Conservation (phyloP, 2,888 invertebrate species). For the Ypsolopha scabrella region DNA sequence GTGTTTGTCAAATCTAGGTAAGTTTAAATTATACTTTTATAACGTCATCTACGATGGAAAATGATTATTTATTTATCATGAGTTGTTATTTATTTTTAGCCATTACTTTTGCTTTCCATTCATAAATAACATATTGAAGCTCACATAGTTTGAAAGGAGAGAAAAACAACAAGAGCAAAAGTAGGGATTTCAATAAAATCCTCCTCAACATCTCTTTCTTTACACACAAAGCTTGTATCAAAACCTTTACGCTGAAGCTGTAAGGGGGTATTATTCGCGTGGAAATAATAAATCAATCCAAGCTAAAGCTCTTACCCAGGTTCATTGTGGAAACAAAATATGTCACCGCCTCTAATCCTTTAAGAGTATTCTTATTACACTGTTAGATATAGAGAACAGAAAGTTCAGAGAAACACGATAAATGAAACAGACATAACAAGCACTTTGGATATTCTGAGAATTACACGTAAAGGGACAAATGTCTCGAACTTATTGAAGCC, state of each 20-base stretch:
- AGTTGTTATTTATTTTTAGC: too few species aligned
- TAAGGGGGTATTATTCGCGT: slow-evolving; percentile 39
- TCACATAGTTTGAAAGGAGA: background rate
- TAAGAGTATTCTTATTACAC: slow-evolving; percentile 48
- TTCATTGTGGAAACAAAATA: slow-evolving; percentile 50
- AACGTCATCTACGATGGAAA: too few species aligned
- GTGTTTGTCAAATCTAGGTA: too few species aligned
- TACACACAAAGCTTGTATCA: background rate
- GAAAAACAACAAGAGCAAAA: background rate
- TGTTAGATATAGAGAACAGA: slow-evolving; percentile 19
- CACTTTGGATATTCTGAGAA: too few species aligned
- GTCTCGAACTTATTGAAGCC: too few species aligned
- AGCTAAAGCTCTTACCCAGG: slow-evolving; percentile 23
- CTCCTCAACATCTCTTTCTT: background rate
- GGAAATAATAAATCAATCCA: slow-evolving; percentile 53
- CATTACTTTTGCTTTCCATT: too few species aligned
- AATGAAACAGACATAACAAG: too few species aligned
- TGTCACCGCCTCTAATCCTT: slow-evolving; percentile 59
- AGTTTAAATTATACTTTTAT: too few species aligned
- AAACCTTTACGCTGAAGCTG: background rate
- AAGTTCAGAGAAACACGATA: slow-evolving; percentile 9
- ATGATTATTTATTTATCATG: too few species aligned
- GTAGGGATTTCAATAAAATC: background rate
- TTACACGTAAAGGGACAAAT: too few species aligned
- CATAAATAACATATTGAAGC: too few species aligned